Evolutionary conservation across 2,888 invertebrate genomes (phyloP).

Genomic region (Abscondita cerata): DNA sequence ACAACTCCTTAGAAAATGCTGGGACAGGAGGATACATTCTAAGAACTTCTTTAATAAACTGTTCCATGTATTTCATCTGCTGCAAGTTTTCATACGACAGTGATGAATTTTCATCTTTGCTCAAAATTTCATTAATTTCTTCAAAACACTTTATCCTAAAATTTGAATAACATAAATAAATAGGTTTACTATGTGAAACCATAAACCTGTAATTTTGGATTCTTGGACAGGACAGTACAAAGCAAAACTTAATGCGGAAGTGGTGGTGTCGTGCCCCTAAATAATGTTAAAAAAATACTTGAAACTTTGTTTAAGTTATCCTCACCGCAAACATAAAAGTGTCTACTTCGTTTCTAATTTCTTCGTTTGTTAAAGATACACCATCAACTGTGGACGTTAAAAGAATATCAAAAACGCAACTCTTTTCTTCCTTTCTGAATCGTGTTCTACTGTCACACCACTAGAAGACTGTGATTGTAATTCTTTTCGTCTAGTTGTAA

Average conservation of each 20-base stretch:
- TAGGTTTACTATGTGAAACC: neutral
- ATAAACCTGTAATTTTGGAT: constrained; percentile 55
- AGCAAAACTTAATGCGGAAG: constrained; percentile 59
- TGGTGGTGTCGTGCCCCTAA: constrained; percentile 61
- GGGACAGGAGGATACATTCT: constrained; percentile 65
- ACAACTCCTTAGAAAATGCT: constrained; percentile 58
- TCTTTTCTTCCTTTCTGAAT: constrained; percentile 2
- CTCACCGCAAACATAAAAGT: too few species aligned
- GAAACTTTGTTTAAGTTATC: too few species aligned
- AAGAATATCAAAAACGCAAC: neutral
- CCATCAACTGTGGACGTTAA: too few species aligned
- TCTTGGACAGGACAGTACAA: constrained; percentile 57
- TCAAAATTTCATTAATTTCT: neutral
- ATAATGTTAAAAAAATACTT: too few species aligned
- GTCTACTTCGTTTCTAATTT: too few species aligned
- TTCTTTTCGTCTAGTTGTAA: neutral
- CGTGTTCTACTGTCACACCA: neutral
- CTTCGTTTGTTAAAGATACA: too few species aligned
- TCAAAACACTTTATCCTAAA: neutral
- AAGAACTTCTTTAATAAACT: constrained; percentile 63
- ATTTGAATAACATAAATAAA: neutral
- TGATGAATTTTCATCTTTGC: constrained; percentile 30
- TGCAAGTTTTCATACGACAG: constrained; percentile 55
- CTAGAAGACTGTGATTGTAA: neutral
- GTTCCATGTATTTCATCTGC: constrained; percentile 64